These are phyloP conservation scores for Naso thynnoides DNA, from an alignment of 2,797 vertebrate species.

Conservation along the genomic window DNA sequence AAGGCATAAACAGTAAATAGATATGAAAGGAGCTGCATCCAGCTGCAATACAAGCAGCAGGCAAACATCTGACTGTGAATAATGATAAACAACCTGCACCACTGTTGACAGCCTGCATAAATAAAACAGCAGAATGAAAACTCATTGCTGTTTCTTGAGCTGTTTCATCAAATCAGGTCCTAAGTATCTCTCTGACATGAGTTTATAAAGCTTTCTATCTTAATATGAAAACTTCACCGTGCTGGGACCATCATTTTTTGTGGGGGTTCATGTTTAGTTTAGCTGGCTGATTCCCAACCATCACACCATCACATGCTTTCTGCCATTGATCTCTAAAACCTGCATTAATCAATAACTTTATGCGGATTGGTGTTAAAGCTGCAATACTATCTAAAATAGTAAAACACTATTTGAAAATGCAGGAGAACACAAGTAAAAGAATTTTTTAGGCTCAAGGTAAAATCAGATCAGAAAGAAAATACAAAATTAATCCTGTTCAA, in stretches of 20 bases:
- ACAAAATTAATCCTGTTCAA: too few relatives aligned
- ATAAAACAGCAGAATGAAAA: conserved; percentile 8
- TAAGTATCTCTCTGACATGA: conserved; percentile 6
- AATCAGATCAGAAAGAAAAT: too few relatives aligned
- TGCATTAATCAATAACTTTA: neutral
- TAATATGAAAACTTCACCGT: neutral
- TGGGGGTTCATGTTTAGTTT: conserved; percentile 1
- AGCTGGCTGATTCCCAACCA: neutral
- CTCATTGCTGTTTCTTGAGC: neutral
- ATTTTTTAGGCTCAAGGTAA: too few relatives aligned
- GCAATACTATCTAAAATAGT: too few relatives aligned
- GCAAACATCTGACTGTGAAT: conserved; percentile 41
- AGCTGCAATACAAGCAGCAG: conserved; percentile 25
- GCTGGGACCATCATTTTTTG: neutral
- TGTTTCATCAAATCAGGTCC: neutral
- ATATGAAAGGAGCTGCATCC: conserved; percentile 9
- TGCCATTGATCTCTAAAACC: neutral
- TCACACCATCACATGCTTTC: neutral
- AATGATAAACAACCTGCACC: conserved; percentile 36
- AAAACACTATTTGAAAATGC: neutral
- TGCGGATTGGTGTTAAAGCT: conserved; percentile 1
- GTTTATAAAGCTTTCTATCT: neutral
- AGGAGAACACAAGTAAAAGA: neutral
- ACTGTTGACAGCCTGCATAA: conserved; percentile 15
- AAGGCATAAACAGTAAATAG: conserved; percentile 1